Base-by-base conservation (phyloP, 2,888 invertebrate genomes). In the Leucophenga montana region DNA sequence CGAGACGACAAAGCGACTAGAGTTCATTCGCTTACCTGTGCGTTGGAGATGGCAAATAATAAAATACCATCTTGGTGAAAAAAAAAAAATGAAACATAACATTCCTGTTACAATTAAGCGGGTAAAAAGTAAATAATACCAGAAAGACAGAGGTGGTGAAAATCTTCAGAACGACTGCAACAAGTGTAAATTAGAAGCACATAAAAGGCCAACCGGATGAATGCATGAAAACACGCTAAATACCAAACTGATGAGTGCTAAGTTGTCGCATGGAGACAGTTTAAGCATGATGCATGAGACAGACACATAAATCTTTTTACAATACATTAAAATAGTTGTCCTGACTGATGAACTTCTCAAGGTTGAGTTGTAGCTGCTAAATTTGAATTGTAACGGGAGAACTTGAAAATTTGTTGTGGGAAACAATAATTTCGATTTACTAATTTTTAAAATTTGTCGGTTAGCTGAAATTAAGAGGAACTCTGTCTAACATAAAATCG, bases 111-210 rank as follows among this genome's bases (percentile, higher is more conserved):
- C 46, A 56, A 67, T 57, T 57, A 61, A 68, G 53, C 33, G 62
- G 14, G 53, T 11, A 48, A 27, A 61, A n/a, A 48, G 65, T 27
- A 48, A 31, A 27, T n/a, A 65, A 16, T n/a, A 44, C 44, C n/a
- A 44, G 14, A 64, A 16, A 33, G 39, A 61, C 14, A 14, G 11
- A 62, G 31, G 16, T 33, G 31, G 71, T 74, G 73, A 20, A 56
- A 22, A 20, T 11, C 56, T 14, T 39, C 5, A 39, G n/a, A 33
- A 33, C 56, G 56, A 73, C 65, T 64, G 57, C 69, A 73, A 75
- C 77, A 81, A 77, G 82, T 79, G 82, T 77, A 79, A 82, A 81
- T 81, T 80, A 74, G 77, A 70, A 67, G 75, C 71, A 71, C 65
- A 73, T 68, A 77, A 72, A 75, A 73, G 74, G 71, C 70, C 50